Base-by-base conservation (phyloP, 2,888 invertebrate species). In the Bhutanitis thaidina region DNA sequence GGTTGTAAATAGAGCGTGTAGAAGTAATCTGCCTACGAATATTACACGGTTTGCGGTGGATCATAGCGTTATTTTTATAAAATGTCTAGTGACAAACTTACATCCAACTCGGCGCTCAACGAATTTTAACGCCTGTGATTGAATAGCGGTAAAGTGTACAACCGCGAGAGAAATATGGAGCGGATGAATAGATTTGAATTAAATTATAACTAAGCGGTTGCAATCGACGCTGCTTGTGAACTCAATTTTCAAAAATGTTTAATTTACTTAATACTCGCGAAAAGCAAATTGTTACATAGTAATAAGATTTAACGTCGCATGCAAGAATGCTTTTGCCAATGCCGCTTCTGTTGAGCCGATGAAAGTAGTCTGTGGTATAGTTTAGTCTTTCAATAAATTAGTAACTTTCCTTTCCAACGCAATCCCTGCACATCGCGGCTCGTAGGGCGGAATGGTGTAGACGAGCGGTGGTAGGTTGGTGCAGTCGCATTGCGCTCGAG, bases 41-140 rank as follows among this genome's bases (percentile, higher is more conserved):
- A 76, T 74, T 72, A 69, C 71, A 79, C 77, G 77, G 68, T 69
- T 68, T 80, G 80, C 69, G 79, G 82, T 74, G 64, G 65, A 57
- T 63, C 61, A 64, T 64, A 63, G 55, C 59, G 68, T 64, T 75
- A 69, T 71, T 65, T 62, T 71, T 66, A 67, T 69, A 69, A 65
- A 75, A 74, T 76, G 70, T 76, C 66, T 66, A 68, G 58, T 58
- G 69, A 71, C 66, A 69, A 70, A 80, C 81, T 79, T 81, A 80
- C 77, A 79, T 77, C 58, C 65, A 66, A 61, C 65, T 59, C 61
- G 64, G 65, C 69, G 63, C 67, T 68, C 66, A 67, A 59, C 64
- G 58, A 67, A 69, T 69, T 74, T 70, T 67, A 64, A 66, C 64
- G 70, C 55, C 59, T 61, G 60, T 70, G 73, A 82, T 82, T 79